These are phyloP conservation scores for Cydia splendana DNA, from an alignment of 1,140 invertebrate species.

Conservation along the genomic window DNA sequence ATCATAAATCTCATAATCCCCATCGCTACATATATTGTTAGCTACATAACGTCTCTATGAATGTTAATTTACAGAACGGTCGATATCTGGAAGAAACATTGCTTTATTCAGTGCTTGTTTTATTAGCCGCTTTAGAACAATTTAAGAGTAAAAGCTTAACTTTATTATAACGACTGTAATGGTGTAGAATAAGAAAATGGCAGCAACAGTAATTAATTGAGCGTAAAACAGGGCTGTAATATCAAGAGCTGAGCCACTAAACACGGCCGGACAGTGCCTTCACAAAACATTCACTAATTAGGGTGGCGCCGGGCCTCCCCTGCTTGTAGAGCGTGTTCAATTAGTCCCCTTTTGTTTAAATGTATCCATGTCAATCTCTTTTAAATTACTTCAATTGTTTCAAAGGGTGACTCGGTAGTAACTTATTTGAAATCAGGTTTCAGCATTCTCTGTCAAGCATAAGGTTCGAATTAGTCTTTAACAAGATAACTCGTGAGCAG, in stretches of 20 bases:
- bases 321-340: slow-evolving; percentile 16
- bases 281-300: slow-evolving; percentile 23
- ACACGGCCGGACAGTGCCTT: slow-evolving; percentile 6
- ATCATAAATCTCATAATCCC: background rate
- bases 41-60: background rate
- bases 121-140: background rate
- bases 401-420: background rate
- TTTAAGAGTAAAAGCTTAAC: slow-evolving; percentile 11
- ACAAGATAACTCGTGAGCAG: background rate
- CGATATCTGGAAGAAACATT: slow-evolving; percentile 8
- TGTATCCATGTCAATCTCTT: slow-evolving; percentile 22
- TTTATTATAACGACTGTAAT: slow-evolving; percentile 21
- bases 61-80: background rate
- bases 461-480: background rate
- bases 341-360: slow-evolving; percentile 17
- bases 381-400: slow-evolving; percentile 22
- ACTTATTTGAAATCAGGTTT: background rate
- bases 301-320: background rate
- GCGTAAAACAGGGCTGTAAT: slow-evolving; percentile 18
- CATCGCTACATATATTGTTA: background rate
- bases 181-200: slow-evolving; percentile 25
- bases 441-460: background rate
- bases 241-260: slow-evolving; percentile 24
- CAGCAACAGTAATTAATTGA: slow-evolving; percentile 22
- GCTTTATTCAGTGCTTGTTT: background rate